These are phyloP conservation scores for Zaprionus bogoriensis DNA, from an alignment of 2,888 invertebrate genomes.

Conservation along the genomic window DNA sequence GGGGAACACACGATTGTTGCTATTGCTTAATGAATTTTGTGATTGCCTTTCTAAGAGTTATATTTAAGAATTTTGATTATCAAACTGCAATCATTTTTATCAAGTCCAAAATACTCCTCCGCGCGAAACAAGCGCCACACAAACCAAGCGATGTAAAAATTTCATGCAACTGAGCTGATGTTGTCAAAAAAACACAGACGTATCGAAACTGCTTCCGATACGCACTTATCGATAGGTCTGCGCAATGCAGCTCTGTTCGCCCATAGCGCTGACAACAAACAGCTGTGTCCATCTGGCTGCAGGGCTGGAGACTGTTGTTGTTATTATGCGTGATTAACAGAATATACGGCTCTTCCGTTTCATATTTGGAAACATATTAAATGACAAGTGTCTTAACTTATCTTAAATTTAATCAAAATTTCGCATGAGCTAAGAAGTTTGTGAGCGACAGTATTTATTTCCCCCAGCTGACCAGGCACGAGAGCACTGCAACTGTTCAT, in stretches of 20 bases:
- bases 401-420: too few relatives aligned
- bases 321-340: too few relatives aligned
- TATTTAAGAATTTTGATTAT: conserved; percentile 21
- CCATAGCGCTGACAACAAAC: conserved; percentile 2
- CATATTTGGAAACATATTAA: too few relatives aligned
- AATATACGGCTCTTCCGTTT: too few relatives aligned
- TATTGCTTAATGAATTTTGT: conserved; percentile 15
- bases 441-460: too few relatives aligned
- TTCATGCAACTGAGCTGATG: conserved; percentile 41
- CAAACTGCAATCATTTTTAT: conserved; percentile 19
- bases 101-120: conserved; percentile 3
- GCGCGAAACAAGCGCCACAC: conserved; percentile 17
- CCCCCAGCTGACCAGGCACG: too few relatives aligned
- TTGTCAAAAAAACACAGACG: conserved; percentile 34
- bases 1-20: background rate
- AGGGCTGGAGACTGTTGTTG: too few relatives aligned
- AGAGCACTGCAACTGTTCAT: too few relatives aligned
- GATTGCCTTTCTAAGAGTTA: conserved; percentile 1
- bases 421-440: too few relatives aligned
- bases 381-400: too few relatives aligned
- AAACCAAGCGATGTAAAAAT: conserved; percentile 18
- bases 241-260: background rate
- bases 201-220: conserved; percentile 27
- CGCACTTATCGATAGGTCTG: conserved; percentile 9
- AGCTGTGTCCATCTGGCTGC: background rate